Percentiles rank a stretch among this genome's conserved stretches.
phyloP scores from a whole-genome alignment of 2,888 invertebrate species.

The Stenodema calcarata region DNA sequence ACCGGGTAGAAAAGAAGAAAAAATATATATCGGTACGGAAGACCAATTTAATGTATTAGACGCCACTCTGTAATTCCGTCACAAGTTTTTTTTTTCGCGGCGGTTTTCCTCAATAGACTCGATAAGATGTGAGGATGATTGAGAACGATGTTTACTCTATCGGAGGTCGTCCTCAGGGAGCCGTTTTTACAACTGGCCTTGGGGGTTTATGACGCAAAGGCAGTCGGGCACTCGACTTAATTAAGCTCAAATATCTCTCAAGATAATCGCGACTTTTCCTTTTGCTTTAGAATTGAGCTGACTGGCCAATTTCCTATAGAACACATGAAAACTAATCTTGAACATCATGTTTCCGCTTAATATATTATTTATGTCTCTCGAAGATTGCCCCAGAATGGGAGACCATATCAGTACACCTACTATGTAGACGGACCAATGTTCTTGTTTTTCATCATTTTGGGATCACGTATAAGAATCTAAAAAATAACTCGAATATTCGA shows the following conservation, averaged over 20 bases:
- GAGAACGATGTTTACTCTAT: conserved; percentile 41
- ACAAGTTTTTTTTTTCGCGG: background rate
- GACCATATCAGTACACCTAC: too few relatives aligned
- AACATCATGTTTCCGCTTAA: too few relatives aligned
- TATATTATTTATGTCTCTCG: too few relatives aligned
- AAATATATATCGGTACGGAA: background rate
- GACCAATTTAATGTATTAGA: conserved; percentile 38
- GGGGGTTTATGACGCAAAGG: background rate
- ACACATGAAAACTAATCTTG: too few relatives aligned
- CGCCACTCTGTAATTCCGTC: conserved; percentile 11
- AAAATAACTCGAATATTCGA: too few relatives aligned
- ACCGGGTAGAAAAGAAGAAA: background rate
- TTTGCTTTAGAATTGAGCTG: background rate
- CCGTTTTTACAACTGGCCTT: conserved; percentile 22
- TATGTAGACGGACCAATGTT: too few relatives aligned
- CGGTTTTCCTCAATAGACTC: background rate
- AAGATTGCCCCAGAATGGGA: too few relatives aligned
- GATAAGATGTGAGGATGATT: conserved; percentile 39
- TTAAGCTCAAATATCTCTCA: background rate
- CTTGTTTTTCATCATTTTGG: too few relatives aligned
- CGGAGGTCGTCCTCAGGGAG: conserved; percentile 24
- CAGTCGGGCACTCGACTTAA: background rate
- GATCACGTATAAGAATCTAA: too few relatives aligned
- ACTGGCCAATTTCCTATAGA: background rate
- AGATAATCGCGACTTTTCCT: background rate